Conservation (phyloP, 2,888 invertebrate genomes). For the Esperia sulphurella region DNA sequence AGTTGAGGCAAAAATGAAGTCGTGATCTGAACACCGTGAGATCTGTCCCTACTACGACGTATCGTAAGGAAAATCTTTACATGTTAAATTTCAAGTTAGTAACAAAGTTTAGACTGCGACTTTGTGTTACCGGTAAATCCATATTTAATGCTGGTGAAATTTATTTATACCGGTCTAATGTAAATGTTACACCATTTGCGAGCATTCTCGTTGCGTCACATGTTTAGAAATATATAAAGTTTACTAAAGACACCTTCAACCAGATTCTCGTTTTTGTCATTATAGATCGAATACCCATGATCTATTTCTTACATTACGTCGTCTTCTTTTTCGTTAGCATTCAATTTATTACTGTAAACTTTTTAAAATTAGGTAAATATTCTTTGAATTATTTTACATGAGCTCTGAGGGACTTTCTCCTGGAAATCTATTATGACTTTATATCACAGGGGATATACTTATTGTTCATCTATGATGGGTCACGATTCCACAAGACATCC, state of each 20-base stretch:
- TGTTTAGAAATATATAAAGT: neutral
- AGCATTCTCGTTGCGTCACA: neutral
- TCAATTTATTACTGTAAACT: too few species aligned
- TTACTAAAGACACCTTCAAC: too few species aligned
- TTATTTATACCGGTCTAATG: neutral
- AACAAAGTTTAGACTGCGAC: slow-evolving; percentile 9
- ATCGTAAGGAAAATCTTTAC: slow-evolving; percentile 27
- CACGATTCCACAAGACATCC: slow-evolving; percentile 22
- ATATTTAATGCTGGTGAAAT: neutral
- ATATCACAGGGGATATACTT: too few species aligned
- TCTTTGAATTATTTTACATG: too few species aligned
- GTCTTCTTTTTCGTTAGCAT: too few species aligned
- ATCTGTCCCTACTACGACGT: slow-evolving; percentile 38
- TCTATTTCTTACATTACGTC: too few species aligned
- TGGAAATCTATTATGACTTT: neutral
- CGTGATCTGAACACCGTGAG: slow-evolving; percentile 53
- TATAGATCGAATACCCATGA: too few species aligned
- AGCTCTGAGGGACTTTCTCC: too few species aligned
- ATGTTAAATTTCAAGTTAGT: slow-evolving; percentile 51
- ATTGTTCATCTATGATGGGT: slow-evolving; percentile 15
- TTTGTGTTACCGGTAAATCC: neutral
- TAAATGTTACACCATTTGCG: neutral
- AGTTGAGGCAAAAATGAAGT: slow-evolving; percentile 34
- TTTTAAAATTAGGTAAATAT: too few species aligned
- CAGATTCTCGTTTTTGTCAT: too few species aligned